Base-by-base conservation (phyloP, 2,888 invertebrate species). In the Cataglyphis livida region DNA sequence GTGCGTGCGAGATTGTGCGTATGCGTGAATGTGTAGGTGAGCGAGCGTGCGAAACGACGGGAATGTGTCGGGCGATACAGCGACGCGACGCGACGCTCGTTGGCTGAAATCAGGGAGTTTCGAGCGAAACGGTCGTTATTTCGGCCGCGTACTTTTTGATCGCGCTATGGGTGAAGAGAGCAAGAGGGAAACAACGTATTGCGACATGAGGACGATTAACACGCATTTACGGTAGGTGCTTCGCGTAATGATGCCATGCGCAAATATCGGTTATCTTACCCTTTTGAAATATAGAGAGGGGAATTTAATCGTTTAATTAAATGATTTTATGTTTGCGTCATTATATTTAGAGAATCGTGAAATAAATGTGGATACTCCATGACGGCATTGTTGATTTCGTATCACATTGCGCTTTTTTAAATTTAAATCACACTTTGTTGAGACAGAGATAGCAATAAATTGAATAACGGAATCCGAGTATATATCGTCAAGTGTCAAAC, bases 1-100 rank as follows among this genome's bases (percentile, higher is more conserved):
- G 88, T 87, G 86, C 87, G 84, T 82, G 25, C 73, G 86, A 83
- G 74, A 68, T 38, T 68, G 81, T 88, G 85, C 84, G 84, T 64
- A 87, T 88, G 84, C 83, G 84, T 64, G 89, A 35, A 61, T 65
- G 75, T 73, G n/a, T 59, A n/a, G 28, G 35, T 71, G 85, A 74
- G 61, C 3, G 64, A 18, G 44, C 18, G 65, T 18, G 44, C 25
- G 44, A 25, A 25, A n/a, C 41, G 59, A 44, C 28, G 66, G 15
- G 41, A 41, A 41, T 41, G 44, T 54, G 68, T 18, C 68, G 74
- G 66, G 32, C 57, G 78, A 38, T 21, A 54, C 54, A n/a, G 44
- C 57, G 81, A 84, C 74, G 57, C 57, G 81, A 84, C 74, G 57
- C 65, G 73, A 64, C 51, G 81, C 85, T 86, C 88, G 59, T 32